Evolutionary conservation across 2,113 vertebrate genomes (phyloP), one percentile per base, ranked within the genome.

Genomic region (Tursiops truncatus): DNA sequence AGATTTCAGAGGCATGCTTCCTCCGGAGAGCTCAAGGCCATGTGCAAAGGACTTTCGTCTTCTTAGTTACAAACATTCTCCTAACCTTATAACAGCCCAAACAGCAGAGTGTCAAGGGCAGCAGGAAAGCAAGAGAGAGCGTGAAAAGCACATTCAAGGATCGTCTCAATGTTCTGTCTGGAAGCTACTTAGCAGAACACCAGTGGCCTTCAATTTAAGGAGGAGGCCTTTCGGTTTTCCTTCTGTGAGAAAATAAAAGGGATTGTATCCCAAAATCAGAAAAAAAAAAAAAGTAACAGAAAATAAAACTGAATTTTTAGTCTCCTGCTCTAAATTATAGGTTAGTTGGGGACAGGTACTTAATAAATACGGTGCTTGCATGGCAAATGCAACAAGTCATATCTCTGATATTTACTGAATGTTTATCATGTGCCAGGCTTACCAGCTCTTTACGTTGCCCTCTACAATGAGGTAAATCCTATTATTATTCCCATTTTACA

Each of bases 1-100:
- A 53, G 73, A 74, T 79, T 63, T 93, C 85, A 68, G 77, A 93
- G 31, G 47, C 60, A 47, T 15, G 23, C 33, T 81, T 87, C 80
- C 88, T 73, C 58, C 36, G 9, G 47, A 87, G 41, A 76, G 38
- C 28, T 63, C 93, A 58, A 91, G 93, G 96, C 58, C 47, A 47
- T 28, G 13, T 20, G n/a, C 65, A 58, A 82, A 80, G 44, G 76
- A 68, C 73, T 90, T 70, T 81, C 0, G 0, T 76, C n/a, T 28
- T 33, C 79, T 74, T 44, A n/a, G n/a, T 62, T n/a, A 68, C 58
- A 73, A 90, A 92, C 44, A 58, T 44, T 50, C 80, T 70, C 79
- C 73, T 28, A 58, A 73, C 17, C 50, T 70, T 33, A 31, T n/a
- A 36, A 23, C 1, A 31, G 74, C 20, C 20, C 8, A 28, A 71